Evolutionary conservation across 2,113 vertebrate species (phyloP).

Genomic region (Merops nubicus): DNA sequence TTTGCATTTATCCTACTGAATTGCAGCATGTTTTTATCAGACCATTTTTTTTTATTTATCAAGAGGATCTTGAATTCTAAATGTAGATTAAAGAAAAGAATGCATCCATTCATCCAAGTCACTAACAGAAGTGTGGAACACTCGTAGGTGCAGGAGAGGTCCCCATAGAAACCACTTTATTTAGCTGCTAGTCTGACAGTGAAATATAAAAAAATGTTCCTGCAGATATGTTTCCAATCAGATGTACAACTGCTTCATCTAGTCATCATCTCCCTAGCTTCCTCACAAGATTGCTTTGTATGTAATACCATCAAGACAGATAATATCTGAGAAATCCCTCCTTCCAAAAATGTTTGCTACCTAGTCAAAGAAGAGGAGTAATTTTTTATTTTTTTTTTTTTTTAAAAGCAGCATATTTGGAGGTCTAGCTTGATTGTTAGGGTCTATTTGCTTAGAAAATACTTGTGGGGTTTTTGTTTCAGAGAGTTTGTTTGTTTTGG

Average conservation of each 20-base stretch:
- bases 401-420: not conserved
- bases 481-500: not conserved
- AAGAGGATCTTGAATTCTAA: not conserved
- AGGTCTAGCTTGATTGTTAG: not conserved
- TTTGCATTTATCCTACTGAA: not conserved
- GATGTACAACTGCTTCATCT: not conserved
- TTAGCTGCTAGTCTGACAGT: not conserved
- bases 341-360: not conserved
- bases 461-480: not conserved
- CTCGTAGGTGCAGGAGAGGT: not conserved
- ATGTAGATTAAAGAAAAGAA: not conserved
- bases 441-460: not conserved
- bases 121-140: not conserved
- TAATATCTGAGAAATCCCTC: not conserved
- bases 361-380: not conserved
- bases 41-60: not conserved
- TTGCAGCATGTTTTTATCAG: not conserved
- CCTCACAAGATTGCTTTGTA: not conserved
- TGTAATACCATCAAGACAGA: not conserved
- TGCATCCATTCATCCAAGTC: not conserved
- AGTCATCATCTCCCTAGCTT: not conserved
- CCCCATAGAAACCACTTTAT: not conserved
- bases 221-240: not conserved
- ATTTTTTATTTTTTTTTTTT: too few species aligned
- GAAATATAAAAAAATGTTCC: not conserved